Percentiles rank a stretch among this genome's conserved stretches.
These are phyloP conservation scores for Patagioenas fasciata DNA, from an alignment of 2,113 vertebrate genomes.

Conservation along the genomic window DNA sequence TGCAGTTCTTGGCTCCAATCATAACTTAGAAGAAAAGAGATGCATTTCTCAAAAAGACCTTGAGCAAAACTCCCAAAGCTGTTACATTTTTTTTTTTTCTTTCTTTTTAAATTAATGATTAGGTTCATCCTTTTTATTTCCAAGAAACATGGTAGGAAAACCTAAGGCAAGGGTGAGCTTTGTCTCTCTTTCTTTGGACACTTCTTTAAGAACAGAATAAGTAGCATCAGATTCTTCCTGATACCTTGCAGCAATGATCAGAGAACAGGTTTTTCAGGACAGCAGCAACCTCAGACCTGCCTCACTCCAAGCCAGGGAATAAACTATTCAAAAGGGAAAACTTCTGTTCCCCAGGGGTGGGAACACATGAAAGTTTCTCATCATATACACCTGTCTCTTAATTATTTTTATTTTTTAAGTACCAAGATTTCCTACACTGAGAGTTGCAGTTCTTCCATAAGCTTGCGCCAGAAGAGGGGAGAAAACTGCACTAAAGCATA, in stretches of 20 bases:
- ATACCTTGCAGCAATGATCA: constrained; percentile 13
- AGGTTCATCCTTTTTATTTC: background rate
- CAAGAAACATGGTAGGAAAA: background rate
- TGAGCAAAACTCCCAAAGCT: background rate
- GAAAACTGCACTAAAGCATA: background rate
- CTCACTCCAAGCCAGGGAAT: background rate
- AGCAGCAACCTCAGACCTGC: background rate
- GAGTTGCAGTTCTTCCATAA: background rate
- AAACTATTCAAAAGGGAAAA: background rate
- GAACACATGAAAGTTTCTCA: background rate
- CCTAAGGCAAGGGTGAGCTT: background rate
- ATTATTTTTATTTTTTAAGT: background rate
- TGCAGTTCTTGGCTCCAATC: background rate
- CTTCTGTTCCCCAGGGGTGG: background rate
- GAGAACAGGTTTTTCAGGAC: constrained; percentile 54
- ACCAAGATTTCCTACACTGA: background rate
- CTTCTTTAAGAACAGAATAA: background rate
- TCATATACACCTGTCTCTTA: background rate
- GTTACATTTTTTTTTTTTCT: background rate
- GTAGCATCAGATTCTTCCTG: background rate
- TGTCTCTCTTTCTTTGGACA: background rate
- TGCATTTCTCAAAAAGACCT: background rate
- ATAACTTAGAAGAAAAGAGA: background rate
- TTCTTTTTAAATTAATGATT: background rate
- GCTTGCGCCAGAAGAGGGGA: background rate